Evolutionary conservation across 2,797 vertebrate genomes (phyloP).

Genomic region (Gymnodraco acuticeps): DNA sequence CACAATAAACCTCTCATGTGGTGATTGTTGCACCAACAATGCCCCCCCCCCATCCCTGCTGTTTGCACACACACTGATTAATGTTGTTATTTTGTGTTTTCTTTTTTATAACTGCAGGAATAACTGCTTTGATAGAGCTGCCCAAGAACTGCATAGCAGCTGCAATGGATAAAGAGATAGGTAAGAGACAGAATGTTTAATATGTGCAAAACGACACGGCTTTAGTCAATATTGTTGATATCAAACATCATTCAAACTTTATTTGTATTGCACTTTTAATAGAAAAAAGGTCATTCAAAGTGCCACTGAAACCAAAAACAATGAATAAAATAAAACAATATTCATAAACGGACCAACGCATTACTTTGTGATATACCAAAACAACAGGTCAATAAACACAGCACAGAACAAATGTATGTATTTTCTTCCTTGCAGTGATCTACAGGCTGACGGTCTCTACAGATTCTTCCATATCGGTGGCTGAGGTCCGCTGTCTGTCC

Average conservation of each 20-base stretch:
- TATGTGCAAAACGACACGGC: background rate
- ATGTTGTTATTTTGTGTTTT: background rate
- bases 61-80: conserved; percentile 18
- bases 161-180: conserved; percentile 91
- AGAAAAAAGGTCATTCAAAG: no score
- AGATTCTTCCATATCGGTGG: conserved; percentile 51
- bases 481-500: conserved; percentile 85
- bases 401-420: background rate
- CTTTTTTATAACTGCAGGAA: conserved; percentile 78
- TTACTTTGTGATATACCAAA: no score
- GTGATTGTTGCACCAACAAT: background rate
- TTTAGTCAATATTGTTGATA: no score
- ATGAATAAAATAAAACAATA: no score
- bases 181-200: conserved; percentile 77
- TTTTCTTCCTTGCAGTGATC: conserved; percentile 85
- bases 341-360: no score
- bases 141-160: conserved; percentile 93
- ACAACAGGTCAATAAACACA: no score
- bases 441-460: conserved; percentile 86
- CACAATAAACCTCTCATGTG: background rate
- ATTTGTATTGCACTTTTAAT: no score
- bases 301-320: no score
- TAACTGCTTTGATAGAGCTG: conserved; percentile 90
- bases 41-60: background rate
- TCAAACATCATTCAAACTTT: no score